Conservation (phyloP, 2,797 vertebrate species). For the Myotis myotis region DNA sequence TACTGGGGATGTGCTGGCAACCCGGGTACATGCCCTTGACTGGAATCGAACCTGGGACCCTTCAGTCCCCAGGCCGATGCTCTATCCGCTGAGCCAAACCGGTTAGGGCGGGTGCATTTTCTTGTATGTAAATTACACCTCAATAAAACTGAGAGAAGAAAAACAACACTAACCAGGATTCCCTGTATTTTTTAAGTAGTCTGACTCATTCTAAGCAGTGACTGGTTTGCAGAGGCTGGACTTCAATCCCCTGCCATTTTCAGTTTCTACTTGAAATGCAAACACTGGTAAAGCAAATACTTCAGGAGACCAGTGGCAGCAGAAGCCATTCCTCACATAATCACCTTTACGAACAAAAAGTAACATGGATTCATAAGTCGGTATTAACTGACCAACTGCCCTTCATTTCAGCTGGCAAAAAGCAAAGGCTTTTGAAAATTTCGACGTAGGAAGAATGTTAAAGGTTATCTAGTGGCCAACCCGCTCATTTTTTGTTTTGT, state of each 20-base stretch:
- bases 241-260: not conserved
- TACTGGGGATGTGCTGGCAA: no score
- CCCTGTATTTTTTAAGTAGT: not conserved
- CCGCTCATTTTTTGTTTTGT: not conserved
- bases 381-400: not conserved
- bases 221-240: not conserved
- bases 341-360: not conserved
- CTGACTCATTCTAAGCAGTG: not conserved
- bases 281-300: not conserved
- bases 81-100: no score
- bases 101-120: not conserved
- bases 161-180: not conserved
- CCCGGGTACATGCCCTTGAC: no score
- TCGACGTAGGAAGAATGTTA: not conserved
- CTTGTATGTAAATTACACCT: not conserved
- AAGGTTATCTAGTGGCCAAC: not conserved
- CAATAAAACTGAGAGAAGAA: not conserved
- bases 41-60: no score
- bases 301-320: not conserved
- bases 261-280: not conserved
- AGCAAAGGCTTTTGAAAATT: not conserved
- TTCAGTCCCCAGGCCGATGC: no score
- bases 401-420: not conserved
- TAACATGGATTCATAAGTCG: not conserved
- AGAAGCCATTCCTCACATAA: not conserved